These are phyloP conservation scores for Drosophila bocqueti DNA, from an alignment of 1,140 invertebrate genomes.

Conservation along the genomic window DNA sequence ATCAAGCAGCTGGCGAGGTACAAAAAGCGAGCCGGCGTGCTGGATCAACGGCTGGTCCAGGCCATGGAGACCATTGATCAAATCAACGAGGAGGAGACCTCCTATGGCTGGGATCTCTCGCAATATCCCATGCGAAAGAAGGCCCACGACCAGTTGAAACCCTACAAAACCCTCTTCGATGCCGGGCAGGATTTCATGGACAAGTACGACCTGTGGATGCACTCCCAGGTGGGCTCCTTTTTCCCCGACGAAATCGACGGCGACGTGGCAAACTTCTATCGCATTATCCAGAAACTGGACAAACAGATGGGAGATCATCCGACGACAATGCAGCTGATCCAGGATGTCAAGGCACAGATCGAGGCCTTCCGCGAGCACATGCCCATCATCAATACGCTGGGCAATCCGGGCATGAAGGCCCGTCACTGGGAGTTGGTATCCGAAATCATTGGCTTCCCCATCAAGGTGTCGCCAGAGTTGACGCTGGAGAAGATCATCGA, in stretches of 20 bases:
- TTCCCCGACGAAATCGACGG: constrained; percentile 95
- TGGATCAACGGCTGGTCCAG: constrained; percentile 89
- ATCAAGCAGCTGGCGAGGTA: constrained; percentile 94
- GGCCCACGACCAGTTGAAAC: constrained; percentile 90
- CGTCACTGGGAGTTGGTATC: constrained; percentile 98
- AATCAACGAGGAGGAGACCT: constrained; percentile 96
- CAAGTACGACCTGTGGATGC: constrained; percentile 94
- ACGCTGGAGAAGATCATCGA: constrained; percentile 96
- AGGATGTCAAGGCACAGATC: constrained; percentile 88
- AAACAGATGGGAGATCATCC: constrained; percentile 92
- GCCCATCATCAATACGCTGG: constrained; percentile 95
- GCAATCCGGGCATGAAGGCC: constrained; percentile 96
- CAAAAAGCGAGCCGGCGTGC: constrained; percentile 90
- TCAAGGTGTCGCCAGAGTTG: constrained; percentile 93
- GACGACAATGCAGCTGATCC: constrained; percentile 88
- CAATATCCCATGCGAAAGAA: constrained; percentile 94
- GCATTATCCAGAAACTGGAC: constrained; percentile 94
- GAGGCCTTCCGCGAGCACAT: constrained; percentile 96
- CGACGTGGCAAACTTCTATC: constrained; percentile 92
- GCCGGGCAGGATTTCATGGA: constrained; percentile 93
- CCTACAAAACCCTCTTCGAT: constrained; percentile 96
- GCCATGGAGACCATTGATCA: constrained; percentile 94
- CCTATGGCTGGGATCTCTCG: constrained; percentile 95
- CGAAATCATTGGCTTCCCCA: constrained; percentile 97
- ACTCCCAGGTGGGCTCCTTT: constrained; percentile 92